Percentiles rank a stretch among this genome's conserved stretches.
Evolutionary conservation across 2,113 vertebrate genomes (phyloP).

Genomic region (Capreolus pygargus): DNA sequence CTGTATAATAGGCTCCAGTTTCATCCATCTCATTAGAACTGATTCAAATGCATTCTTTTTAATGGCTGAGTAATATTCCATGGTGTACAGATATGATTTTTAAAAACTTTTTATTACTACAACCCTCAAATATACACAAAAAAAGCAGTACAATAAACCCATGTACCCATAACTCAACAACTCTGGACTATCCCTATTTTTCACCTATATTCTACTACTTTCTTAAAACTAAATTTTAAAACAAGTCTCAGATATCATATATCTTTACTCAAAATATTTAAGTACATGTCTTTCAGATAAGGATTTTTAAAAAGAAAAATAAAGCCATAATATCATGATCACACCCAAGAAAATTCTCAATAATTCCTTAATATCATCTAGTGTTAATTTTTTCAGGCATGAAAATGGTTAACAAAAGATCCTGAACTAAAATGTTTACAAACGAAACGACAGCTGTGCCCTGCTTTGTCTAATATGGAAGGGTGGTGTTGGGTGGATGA

Average conservation of each 20-base stretch:
- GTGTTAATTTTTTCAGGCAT: neutral
- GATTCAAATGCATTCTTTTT: too few relatives aligned
- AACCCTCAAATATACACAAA: neutral
- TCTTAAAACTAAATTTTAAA: neutral
- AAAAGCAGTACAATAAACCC: neutral
- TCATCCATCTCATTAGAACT: too few relatives aligned
- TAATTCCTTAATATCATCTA: neutral
- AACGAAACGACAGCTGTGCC: neutral
- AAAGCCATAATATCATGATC: neutral
- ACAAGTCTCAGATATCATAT: neutral
- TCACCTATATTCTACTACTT: neutral
- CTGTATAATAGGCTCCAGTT: too few relatives aligned
- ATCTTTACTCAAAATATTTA: neutral
- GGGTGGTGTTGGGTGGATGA: neutral
- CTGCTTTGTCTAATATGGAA: neutral
- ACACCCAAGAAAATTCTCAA: neutral
- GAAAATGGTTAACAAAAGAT: neutral
- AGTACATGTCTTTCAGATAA: neutral
- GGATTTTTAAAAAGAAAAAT: neutral
- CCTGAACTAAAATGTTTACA: neutral
- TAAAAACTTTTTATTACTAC: neutral
- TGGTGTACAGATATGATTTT: neutral
- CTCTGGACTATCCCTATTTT: neutral
- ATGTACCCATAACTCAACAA: neutral
- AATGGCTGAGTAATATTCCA: too few relatives aligned